Base-by-base conservation (phyloP, 2,113 vertebrate species). In the Astatotilapia flaviijosephi region DNA sequence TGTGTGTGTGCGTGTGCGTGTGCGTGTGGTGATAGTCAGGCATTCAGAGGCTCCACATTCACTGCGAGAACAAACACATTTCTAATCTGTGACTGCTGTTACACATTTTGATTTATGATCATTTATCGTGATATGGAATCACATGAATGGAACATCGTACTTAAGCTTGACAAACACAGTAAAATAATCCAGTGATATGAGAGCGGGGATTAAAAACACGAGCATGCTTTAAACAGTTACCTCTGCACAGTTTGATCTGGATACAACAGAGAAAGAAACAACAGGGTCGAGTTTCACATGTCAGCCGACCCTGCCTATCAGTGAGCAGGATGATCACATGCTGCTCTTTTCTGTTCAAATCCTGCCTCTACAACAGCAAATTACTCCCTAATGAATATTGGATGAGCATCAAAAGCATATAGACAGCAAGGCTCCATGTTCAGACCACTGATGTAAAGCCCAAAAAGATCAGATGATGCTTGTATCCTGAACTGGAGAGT, bases 21-120 rank as follows among this genome's bases (percentile, higher is more conserved):
- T 83, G 53, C 42, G 83, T 82, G 84, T 77, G 82, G 84, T 84
- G 86, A 88, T 80, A 89, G 91, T 82, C 75, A 7, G 82, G 82
- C 83, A 54, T 53, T 86, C 77, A 49, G 83, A 87, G 83, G 88
- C 83, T 79, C 82, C 88, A 7, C 77, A 10, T 77, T 84, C 88
- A 53, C 55, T 17, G 56, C 37, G 80, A 65, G 14, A 60, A 14
- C 84, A 53, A 58, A 70, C 40, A 54, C 26, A n/a, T 23, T n/a
- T 45, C 26, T 23, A 60, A 23, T 53, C 81, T 15, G 28, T 35
- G 40, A 53, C 5, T 53, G 15, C 14, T 37, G 9, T 62, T 33
- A 62, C 9, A 33, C 9, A 40, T 33, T 17, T 26, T 31, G 9
- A 58, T 45, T 49, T 56, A 62, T 81, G 12, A 40, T 42, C 33